Conservation (phyloP, 2,888 invertebrate species). For the Cheilosia vulpina region DNA sequence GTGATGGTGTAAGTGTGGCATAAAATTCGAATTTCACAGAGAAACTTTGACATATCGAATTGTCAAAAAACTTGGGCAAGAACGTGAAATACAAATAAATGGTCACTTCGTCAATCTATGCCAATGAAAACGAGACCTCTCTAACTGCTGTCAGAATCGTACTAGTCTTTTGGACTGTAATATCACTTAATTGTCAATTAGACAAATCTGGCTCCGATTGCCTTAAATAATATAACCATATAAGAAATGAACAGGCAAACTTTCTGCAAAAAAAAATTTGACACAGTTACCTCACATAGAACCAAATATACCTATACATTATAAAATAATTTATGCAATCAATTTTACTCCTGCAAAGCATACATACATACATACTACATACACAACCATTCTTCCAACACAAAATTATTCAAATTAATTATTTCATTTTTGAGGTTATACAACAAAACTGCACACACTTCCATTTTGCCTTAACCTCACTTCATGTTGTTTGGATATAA, state of each 20-base stretch:
- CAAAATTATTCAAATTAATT: neutral
- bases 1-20: no score
- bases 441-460: slow-evolving; percentile 11
- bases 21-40: no score
- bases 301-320: neutral
- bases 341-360: neutral
- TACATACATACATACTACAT: neutral
- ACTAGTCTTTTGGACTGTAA: no score
- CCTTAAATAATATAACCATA: no score
- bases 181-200: no score
- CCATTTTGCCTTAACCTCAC: slow-evolving; percentile 1
- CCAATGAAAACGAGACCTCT: no score
- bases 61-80: no score
- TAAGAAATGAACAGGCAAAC: neutral
- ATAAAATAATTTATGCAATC: slow-evolving; percentile 3
- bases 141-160: no score
- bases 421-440: slow-evolving; percentile 20
- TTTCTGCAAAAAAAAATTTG: neutral
- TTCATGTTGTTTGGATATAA: slow-evolving; percentile 1
- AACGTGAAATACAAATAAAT: no score
- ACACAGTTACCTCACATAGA: neutral
- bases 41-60: no score
- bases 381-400: neutral
- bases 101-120: no score
- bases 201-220: no score